Base-by-base conservation (phyloP, 2,888 invertebrate genomes). In the Amitus sp. region DNA sequence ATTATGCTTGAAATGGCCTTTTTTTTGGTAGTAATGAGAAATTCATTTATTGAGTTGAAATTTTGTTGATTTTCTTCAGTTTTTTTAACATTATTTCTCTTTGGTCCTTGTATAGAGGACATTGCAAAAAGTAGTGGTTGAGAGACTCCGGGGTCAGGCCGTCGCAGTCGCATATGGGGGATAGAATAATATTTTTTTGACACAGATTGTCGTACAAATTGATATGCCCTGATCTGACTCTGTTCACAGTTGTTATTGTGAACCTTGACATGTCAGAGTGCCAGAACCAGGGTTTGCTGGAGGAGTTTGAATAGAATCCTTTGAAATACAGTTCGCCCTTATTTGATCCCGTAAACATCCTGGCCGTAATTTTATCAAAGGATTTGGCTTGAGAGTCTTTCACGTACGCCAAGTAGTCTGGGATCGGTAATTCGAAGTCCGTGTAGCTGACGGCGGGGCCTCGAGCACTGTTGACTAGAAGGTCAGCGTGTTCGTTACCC, bases 241-340 rank as follows among this genome's bases (percentile, higher is more conserved):
- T 17, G 23, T 54, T 54, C 1, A 54, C 15, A 4, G 20, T 40
- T 1, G 9, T n/a, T 17, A 54, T 47, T 2, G 18, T 19, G 19
- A 1, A 1, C 34, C 55, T 30, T 13, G 47, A 12, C 1, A 48
- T 12, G 9, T 30, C 27, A 1, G 9, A 17, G 9, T 43, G 33
- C 48, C 43, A 55, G 18, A 55, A 55, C 55, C 55, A 55, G 12
- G 55, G 55, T n/a, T 43, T 48, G 1, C 9, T 1, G 2, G 18
- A 3, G 9, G 6, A 20, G 1, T 23, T 1, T 7, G n/a, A 5
- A 42, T 20, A 47, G 18, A 34, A 43, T n/a, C 48, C 43, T 2
- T 47, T 39, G 34, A 33, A 47, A 28, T 33, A 55, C 1, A 23
- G 33, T 20, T 9, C 27, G 4, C 55, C 55, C 34, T 43, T 48